Evolutionary conservation across 2,888 invertebrate genomes (phyloP).

Genomic region (Lithophane semibrunnea): DNA sequence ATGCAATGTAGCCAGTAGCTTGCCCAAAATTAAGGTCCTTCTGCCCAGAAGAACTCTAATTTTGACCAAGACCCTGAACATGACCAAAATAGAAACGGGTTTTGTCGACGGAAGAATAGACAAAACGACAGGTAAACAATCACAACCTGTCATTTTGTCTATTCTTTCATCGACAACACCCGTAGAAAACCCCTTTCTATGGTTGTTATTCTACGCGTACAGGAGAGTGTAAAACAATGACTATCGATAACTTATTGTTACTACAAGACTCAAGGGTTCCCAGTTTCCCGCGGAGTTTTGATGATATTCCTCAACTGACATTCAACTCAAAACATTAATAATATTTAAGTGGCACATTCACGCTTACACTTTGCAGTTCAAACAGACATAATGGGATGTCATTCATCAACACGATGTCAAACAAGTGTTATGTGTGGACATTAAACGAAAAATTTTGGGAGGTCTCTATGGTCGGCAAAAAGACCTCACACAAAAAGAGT

Average conservation of each 20-base stretch:
- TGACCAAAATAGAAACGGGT: no score
- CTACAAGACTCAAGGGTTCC: background rate
- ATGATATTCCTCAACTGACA: background rate
- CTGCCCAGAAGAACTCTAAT: background rate
- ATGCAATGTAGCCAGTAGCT: background rate
- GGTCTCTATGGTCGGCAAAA: conserved; percentile 1
- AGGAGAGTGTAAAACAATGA: background rate
- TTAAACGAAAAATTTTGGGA: conserved; percentile 16
- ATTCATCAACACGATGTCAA: conserved; percentile 31
- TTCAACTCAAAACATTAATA: conserved; percentile 21
- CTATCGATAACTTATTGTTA: background rate
- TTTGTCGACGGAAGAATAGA: no score
- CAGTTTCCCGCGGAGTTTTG: background rate
- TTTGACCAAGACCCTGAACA: background rate
- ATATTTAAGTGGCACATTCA: conserved; percentile 7
- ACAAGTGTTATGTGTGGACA: conserved; percentile 1
- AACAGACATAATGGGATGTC: conserved; percentile 26
- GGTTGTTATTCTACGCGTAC: no score
- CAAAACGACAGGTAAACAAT: no score
- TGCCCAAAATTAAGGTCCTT: background rate
- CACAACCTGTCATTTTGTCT: no score
- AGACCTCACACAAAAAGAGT: no score
- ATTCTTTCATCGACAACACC: no score
- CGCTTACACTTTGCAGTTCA: background rate
- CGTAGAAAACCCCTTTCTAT: no score